Percentiles rank a stretch among this genome's conserved stretches.
Conservation (phyloP, 2,888 invertebrate genomes). For the Euzetes globulus region DNA sequence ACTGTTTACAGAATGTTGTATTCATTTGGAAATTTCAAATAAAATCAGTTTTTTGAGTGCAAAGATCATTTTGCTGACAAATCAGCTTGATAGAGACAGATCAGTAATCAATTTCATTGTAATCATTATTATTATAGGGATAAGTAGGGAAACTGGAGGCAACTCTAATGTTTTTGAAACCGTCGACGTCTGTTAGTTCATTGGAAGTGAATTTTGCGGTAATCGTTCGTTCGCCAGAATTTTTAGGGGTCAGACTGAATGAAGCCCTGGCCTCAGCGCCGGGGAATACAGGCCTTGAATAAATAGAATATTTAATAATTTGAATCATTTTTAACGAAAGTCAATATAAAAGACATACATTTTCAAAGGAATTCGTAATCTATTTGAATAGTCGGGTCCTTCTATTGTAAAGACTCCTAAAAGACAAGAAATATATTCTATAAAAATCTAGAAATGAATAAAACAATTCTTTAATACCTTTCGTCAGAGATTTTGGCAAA, state of each 20-base stretch:
- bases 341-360: conserved; percentile 34
- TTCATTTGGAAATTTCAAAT: too few relatives aligned
- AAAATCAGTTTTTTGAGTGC: too few relatives aligned
- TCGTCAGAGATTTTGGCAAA: conserved; percentile 66
- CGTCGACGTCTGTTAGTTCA: conserved; percentile 82
- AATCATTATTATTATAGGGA: conserved; percentile 28
- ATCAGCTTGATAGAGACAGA: neutral
- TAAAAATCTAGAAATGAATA: neutral
- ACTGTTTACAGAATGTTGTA: too few relatives aligned
- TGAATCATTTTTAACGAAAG: neutral
- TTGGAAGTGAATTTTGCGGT: conserved; percentile 78
- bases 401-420: conserved; percentile 67
- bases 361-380: conserved; percentile 35
- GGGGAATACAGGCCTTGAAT: conserved; percentile 53
- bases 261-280: conserved; percentile 63
- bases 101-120: conserved; percentile 25
- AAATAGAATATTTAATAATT: neutral
- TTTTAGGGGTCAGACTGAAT: conserved; percentile 68
- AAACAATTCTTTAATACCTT: conserved; percentile 50
- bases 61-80: neutral
- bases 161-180: conserved; percentile 69
- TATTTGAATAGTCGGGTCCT: conserved; percentile 55
- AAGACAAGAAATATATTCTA: neutral
- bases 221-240: conserved; percentile 70
- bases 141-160: conserved; percentile 15